Base-by-base conservation (phyloP, 2,888 invertebrate species). In the Eupithecia centaureata region DNA sequence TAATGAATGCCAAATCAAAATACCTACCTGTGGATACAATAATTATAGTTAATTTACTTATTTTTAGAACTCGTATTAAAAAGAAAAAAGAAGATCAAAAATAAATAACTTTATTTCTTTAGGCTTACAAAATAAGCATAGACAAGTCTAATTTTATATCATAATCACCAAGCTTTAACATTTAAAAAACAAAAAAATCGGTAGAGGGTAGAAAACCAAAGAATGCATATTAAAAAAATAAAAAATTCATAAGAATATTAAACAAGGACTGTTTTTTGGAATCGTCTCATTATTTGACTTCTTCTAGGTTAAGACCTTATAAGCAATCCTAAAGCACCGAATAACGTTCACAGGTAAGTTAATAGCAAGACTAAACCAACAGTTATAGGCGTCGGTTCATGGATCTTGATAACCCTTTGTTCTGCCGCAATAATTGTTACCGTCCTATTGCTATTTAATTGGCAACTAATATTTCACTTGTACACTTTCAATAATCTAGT, bases 381-480 rank as follows among this genome's bases (percentile, higher is more conserved):
- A 60, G 27, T 60, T 59, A 59, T 35, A 59, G 52, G 52, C 52
- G 63, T 68, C 61, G 51, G 56, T 35, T 28, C 61, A 63, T 35
- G 28, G 61, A 68, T 68, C 64, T 47, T 57, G 64, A 68, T 68
- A 68, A 68, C 68, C 68, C 56, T 61, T 68, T 63, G 63, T 68
- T 54, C 57, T 27, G 12, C 65, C 32, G 47, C 42, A 63, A 64
- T 61, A 67, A 63, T 67, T 67, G 64, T 68, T 64, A 28, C 63
- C 18, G 35, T 63, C 32, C 18, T 60, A 68, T 65, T 65, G 62
- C 28, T 65, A 61, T 60, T 63, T 68, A 61, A 66, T 66, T 68
- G 65, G 54, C 35, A 42, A 61, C 63, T 63, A 72, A 70, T 64
- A 68, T 33, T 67, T 63, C 59, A 64, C 13, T 42, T 51, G 61